Conservation (phyloP, 2,888 invertebrate species). For the Fabriciana adippe region DNA sequence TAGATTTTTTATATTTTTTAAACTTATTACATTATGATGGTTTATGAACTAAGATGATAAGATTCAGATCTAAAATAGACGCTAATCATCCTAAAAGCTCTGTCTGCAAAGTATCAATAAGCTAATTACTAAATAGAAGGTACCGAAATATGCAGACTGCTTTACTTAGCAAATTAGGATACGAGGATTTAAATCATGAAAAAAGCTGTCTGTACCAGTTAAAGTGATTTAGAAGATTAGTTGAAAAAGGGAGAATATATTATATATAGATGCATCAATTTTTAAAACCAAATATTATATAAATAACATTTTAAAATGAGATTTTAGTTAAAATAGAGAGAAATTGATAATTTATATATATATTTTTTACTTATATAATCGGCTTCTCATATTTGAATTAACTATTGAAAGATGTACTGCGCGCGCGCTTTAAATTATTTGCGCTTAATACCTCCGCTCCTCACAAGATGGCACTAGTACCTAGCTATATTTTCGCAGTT, state of each 20-base stretch:
- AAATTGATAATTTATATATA: no score
- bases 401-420: background rate
- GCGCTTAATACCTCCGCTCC: conserved; percentile 23
- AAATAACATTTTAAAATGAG: no score
- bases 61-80: conserved; percentile 3
- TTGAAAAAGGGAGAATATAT: no score
- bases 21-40: background rate
- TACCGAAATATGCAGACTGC: conserved; percentile 19
- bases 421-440: conserved; percentile 18
- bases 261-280: no score
- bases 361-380: no score
- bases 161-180: conserved; percentile 21
- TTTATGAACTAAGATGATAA: background rate
- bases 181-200: conserved; percentile 10
- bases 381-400: no score
- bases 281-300: no score
- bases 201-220: background rate
- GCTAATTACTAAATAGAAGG: conserved; percentile 17
- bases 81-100: conserved; percentile 22
- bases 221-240: background rate
- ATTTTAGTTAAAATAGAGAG: no score
- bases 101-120: conserved; percentile 11
- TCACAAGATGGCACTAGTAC: conserved; percentile 37
- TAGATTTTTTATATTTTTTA: no score
- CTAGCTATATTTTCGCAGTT: background rate